Evolutionary conservation across 2,888 invertebrate genomes (phyloP), one percentile per base, ranked within the genome.

Genomic region (Adelognathus sp.): DNA sequence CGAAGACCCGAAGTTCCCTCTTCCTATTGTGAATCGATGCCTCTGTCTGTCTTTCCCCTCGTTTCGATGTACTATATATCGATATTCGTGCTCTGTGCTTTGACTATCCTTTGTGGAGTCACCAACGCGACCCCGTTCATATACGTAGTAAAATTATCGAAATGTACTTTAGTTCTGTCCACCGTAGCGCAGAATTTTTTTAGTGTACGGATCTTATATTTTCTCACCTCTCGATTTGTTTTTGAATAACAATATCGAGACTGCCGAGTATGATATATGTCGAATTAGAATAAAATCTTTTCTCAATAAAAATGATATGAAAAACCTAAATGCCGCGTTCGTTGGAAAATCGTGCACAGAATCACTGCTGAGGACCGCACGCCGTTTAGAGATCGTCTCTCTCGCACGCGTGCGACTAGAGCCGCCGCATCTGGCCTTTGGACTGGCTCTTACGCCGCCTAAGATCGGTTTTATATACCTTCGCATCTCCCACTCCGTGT

Each of bases 381-480:
- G 85, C 82, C 85, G 84, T 81, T 82, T 84, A 84, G 86, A 87
- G 87, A 86, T 88, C 84, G 86, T 86, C 89, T 90, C 90, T 90
- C 89, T 89, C 90, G 89, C 90, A 89, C 88, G 82, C 85, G 86
- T 86, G 90, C 90, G 90, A 90, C 90, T 90, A 90, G 90, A 90
- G 90, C 85, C 88, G 87, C 85, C 88, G 87, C 88, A 90, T 88
- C 86, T 88, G 89, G 88, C 88, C 88, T 90, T 90, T 89, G 88
- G 89, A 90, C 90, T 90, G 89, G 84, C 87, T 89, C 82, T 85
- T 83, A 84, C 83, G 84, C 84, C 82, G 83, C 85, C 82, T 83
- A 82, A 86, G 89, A 89, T 88, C 88, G 87, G 86, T 88, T 90
- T 90, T 90, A 90, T 90, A 90, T 90, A 89, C 90, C 89, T 88